Percentiles rank a stretch among this genome's conserved stretches.
Evolutionary conservation across 2,888 invertebrate species (phyloP).

Genomic region (Liposcelis brunnea): DNA sequence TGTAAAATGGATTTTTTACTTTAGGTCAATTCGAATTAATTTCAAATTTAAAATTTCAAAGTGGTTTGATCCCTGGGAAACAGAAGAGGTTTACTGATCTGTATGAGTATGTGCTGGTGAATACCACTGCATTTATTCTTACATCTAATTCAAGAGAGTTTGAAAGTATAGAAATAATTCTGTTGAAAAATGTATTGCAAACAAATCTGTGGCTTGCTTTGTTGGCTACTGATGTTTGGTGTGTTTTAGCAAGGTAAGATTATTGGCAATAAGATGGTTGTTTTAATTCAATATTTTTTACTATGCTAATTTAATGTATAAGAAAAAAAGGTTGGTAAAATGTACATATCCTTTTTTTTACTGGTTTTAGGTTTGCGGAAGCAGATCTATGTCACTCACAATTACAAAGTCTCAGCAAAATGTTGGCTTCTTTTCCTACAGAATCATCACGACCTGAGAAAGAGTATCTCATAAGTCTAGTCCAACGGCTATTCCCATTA

Average conservation of each 20-base stretch:
- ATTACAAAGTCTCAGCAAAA: background rate
- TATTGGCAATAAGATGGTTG: background rate
- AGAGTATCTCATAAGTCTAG: no score
- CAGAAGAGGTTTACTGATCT: background rate
- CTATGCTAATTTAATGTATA: no score
- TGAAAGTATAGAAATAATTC: background rate
- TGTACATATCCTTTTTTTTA: no score
- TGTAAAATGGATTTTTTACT: no score
- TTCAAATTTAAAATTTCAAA: no score
- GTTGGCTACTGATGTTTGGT: constrained; percentile 1
- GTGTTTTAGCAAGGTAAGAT: constrained; percentile 2
- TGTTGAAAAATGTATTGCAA: background rate
- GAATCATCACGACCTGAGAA: no score
- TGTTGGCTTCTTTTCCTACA: no score
- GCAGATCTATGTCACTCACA: background rate
- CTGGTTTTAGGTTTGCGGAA: background rate
- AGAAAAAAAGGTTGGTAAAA: no score
- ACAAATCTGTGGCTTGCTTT: background rate
- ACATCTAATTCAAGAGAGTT: background rate
- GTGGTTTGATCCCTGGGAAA: background rate
- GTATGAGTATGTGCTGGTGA: background rate
- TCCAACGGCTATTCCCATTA: no score
- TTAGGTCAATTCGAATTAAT: no score
- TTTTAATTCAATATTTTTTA: background rate
- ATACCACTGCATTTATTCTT: background rate